These are phyloP conservation scores for Ctena decussata DNA, from an alignment of 2,888 invertebrate species.

Conservation along the genomic window DNA sequence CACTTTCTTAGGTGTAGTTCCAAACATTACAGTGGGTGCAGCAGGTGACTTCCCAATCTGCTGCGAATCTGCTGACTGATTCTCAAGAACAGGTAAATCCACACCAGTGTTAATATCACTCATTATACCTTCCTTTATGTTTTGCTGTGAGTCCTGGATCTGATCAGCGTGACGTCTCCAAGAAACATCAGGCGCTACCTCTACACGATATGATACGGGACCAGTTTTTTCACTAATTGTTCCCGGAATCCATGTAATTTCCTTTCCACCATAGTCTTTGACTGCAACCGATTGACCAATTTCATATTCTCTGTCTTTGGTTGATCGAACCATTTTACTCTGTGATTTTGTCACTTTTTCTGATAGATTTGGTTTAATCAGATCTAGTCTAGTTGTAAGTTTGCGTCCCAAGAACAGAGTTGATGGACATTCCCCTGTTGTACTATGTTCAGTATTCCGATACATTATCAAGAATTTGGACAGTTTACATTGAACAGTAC, in stretches of 20 bases:
- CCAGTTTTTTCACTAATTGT: constrained; percentile 21
- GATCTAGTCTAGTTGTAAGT: constrained; percentile 37
- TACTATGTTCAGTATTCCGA: constrained; percentile 23
- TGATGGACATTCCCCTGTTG: constrained; percentile 33
- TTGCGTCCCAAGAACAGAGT: constrained; percentile 57
- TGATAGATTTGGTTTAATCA: constrained; percentile 19
- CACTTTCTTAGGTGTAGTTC: background rate
- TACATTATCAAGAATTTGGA: constrained; percentile 36
- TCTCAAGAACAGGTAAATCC: background rate
- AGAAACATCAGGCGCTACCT: constrained; percentile 29
- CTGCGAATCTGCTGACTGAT: background rate
- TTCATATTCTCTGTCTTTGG: constrained; percentile 7
- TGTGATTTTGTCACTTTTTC: constrained; percentile 31
- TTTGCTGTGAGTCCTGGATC: background rate
- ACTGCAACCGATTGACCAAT: constrained; percentile 22
- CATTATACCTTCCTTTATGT: background rate
- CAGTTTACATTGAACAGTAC: constrained; percentile 21
- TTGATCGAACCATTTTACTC: constrained; percentile 22
- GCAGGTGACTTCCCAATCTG: background rate
- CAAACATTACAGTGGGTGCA: background rate
- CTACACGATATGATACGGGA: constrained; percentile 45
- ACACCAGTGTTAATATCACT: background rate
- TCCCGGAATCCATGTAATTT: constrained; percentile 36
- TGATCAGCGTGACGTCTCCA: constrained; percentile 40
- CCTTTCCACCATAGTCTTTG: constrained; percentile 30